Evolutionary conservation across 2,888 invertebrate genomes (phyloP).

Genomic region (Charanyca ferruginea): DNA sequence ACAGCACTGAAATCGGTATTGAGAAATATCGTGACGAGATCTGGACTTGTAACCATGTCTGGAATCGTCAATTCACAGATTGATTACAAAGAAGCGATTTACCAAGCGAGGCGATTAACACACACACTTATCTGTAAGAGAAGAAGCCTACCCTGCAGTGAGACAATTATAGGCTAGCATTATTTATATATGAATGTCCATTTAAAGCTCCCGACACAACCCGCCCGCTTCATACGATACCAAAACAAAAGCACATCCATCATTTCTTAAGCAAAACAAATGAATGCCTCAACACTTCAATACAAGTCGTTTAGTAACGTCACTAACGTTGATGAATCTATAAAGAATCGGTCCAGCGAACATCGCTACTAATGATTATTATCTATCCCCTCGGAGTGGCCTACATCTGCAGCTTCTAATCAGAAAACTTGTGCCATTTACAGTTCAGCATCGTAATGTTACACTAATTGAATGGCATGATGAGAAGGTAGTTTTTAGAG

Average conservation of each 20-base stretch:
- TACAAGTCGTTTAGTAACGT: constrained; percentile 11
- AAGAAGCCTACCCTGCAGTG: no score
- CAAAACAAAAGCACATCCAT: background rate
- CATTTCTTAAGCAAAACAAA: background rate
- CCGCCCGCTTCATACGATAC: background rate
- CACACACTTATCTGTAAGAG: no score
- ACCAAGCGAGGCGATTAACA: no score
- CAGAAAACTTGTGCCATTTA: constrained; percentile 58
- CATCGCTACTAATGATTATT: constrained; percentile 36
- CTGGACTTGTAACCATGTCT: no score
- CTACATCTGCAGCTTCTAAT: constrained; percentile 54
- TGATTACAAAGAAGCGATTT: no score
- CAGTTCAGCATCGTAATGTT: background rate
- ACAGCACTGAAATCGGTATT: no score
- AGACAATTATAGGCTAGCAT: no score
- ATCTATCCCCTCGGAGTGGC: constrained; percentile 20
- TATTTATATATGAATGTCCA: no score
- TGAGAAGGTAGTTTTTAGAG: background rate
- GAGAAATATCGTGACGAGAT: no score
- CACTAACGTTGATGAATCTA: constrained; percentile 25
- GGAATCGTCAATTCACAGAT: no score
- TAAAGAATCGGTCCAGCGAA: constrained; percentile 28
- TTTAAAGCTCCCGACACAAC: no score
- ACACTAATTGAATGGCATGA: background rate
- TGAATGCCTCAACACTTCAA: constrained; percentile 1